Evolutionary conservation across 1,140 invertebrate species (phyloP).

Genomic region (Apis cerana): DNA sequence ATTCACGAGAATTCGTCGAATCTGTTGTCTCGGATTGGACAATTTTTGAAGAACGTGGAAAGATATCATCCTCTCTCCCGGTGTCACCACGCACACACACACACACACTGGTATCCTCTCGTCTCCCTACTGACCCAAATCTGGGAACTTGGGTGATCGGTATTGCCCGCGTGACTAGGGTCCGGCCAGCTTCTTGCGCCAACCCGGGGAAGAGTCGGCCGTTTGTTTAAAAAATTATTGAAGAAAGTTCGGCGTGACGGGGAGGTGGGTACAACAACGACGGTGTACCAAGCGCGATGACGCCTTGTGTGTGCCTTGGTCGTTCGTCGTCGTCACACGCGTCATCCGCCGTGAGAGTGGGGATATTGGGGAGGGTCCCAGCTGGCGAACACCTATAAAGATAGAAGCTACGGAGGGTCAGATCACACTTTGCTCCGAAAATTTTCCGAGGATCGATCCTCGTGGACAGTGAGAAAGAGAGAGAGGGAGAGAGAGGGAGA

Average conservation of each 20-base stretch:
- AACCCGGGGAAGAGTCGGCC: constrained; percentile 30
- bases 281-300: constrained; percentile 41
- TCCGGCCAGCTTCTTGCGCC: constrained; percentile 57
- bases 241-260: constrained; percentile 73
- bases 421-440: constrained; percentile 78
- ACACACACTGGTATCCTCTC: no score
- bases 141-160: constrained; percentile 21
- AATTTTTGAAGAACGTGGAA: no score
- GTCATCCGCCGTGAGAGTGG: constrained; percentile 55
- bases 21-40: no score
- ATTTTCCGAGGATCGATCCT: constrained; percentile 69
- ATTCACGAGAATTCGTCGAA: background rate
- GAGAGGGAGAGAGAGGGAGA: no score
- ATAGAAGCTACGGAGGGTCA: constrained; percentile 76
- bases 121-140: constrained; percentile 66
- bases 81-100: no score
- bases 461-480: background rate
- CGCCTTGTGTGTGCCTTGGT: constrained; percentile 38
- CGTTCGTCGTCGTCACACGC: constrained; percentile 45
- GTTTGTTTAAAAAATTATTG: constrained; percentile 82
- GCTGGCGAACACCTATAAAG: constrained; percentile 77
- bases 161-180: constrained; percentile 39
- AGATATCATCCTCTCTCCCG: no score
- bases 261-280: constrained; percentile 51
- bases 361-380: constrained; percentile 64